phyloP scores from a whole-genome alignment of 2,888 invertebrate species.

The Caenorhabditis plicata region DNA sequence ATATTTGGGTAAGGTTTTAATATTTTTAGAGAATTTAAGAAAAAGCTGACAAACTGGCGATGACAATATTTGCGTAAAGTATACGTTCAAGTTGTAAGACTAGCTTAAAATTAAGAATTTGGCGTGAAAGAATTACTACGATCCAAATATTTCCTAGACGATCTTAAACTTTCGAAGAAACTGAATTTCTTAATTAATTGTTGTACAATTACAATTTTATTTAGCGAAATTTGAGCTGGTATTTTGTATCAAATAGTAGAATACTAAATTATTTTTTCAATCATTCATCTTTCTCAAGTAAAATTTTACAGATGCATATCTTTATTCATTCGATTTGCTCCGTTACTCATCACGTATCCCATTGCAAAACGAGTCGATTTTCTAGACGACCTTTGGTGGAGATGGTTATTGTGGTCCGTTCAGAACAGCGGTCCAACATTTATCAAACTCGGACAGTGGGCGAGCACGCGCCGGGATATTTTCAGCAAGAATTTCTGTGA shows the following conservation, averaged over 20 bases:
- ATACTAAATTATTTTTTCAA: no score
- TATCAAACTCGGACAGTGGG: conserved; percentile 71
- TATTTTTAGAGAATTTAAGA: no score
- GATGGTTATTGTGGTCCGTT: conserved; percentile 25
- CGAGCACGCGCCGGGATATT: conserved; percentile 69
- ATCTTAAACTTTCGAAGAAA: not conserved
- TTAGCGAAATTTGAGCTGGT: not conserved
- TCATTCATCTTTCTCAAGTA: no score
- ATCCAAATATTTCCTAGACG: conserved; percentile 2
- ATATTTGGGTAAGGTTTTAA: no score
- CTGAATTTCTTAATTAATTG: not conserved
- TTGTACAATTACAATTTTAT: not conserved
- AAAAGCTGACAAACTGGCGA: no score
- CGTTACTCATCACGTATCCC: conserved; percentile 38
- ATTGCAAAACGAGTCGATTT: conserved; percentile 20
- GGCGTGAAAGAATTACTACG: no score
- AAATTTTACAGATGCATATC: conserved; percentile 25
- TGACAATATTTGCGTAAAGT: no score
- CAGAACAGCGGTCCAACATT: conserved; percentile 68
- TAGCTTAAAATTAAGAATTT: no score
- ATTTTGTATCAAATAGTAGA: not conserved
- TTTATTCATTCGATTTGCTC: conserved; percentile 37
- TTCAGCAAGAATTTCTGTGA: conserved; percentile 69
- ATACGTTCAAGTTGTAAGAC: no score
- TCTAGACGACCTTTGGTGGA: conserved; percentile 44